Base-by-base conservation (phyloP, 1,140 invertebrate genomes). In the Nymphalis io region DNA sequence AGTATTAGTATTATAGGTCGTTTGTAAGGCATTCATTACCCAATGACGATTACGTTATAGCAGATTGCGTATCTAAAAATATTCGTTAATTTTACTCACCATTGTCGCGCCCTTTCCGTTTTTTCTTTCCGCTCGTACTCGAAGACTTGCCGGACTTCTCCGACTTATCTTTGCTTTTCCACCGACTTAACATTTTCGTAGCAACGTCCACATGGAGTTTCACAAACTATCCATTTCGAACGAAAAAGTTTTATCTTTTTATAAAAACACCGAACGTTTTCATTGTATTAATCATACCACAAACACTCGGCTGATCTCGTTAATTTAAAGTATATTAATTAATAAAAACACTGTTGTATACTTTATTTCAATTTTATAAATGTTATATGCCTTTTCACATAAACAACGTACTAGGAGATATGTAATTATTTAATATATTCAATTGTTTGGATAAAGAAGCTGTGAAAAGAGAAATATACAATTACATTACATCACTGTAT, bases 131-230 rank as follows among this genome's bases (percentile, higher is more conserved):
- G 23, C 81, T 80, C 0, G 85, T 85, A 73, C 76, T 81, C 3
- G 85, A 85, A 27, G 89, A 90, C 70, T 91, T 91, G 68, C 81
- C 74, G 69, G 80, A 84, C 77, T 91, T 91, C 62, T 91, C 89
- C 46, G 89, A 85, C 72, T 91, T 91, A 68, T 91, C 89, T 79
- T 91, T 91, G 72, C 89, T 91, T 73, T 91, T 91, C 89, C 89
- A 91, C 60, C 87, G 87, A 76, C 89, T 91, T 46, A 91, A 76
- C 89, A 91, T 91, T 79, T 83, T 88, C 12, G 48, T 38, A 12
- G 40, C 46, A 18, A 61, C 27, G 44, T 70, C 57, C 71, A 73
- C 64, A 68, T 20, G 51, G 60, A 70, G 33, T 53, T 21, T 48
- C 51, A 68, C 51, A 65, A 58, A 46, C 12, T 1, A 13, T 61